Base-by-base conservation (phyloP, 2,797 vertebrate species). In the Thunnus albacares region DNA sequence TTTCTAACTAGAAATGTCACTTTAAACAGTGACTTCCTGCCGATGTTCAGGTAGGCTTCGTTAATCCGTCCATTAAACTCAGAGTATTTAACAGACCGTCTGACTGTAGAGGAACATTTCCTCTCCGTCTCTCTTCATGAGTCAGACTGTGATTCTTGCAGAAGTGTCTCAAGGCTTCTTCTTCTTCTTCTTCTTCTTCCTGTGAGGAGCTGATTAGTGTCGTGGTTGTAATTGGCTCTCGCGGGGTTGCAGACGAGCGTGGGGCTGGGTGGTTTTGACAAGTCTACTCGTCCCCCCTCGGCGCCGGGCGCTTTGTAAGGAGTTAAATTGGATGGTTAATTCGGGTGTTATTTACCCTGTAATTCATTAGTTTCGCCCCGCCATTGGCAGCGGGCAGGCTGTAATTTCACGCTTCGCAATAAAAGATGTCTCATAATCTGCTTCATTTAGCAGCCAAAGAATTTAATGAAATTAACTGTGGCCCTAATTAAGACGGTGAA, bases 381-480 rank as follows among this genome's bases (percentile, higher is more conserved):
- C 96, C 97, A 96, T 95, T 97, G 97, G 98, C 97, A 97, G 97
- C 96, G 96, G 96, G 96, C 97, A 97, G 97, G 98, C 97, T 98
- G 97, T 98, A 98, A 99, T 99, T 99, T 99, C 97, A 99, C 97
- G 97, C 97, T 97, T 96, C 92, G 97, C 97, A 98, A 97, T 99
- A 99, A 99, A 99, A 99, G 97, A 98, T 98, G 97, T 98, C 98
- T 98, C 97, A 97, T 99, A 99, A 98, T 98, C 97, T 97, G 98
- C 97, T 98, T 98, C 97, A 98, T 99, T 99, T 98, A 99, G 97
- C 97, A 98, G 97, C 96, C 96, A 96, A 96, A 97, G 98, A 97
- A 97, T 98, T 98, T 99, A 98, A 99, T 99, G 98, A 98, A 99
- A 99, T 99, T 98, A 99, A 98, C 96, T 96, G 97, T 97, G 93